Percentiles rank a stretch among this genome's conserved stretches.
phyloP scores from a whole-genome alignment of 1,140 invertebrate genomes.

The Cydia strobilella region DNA sequence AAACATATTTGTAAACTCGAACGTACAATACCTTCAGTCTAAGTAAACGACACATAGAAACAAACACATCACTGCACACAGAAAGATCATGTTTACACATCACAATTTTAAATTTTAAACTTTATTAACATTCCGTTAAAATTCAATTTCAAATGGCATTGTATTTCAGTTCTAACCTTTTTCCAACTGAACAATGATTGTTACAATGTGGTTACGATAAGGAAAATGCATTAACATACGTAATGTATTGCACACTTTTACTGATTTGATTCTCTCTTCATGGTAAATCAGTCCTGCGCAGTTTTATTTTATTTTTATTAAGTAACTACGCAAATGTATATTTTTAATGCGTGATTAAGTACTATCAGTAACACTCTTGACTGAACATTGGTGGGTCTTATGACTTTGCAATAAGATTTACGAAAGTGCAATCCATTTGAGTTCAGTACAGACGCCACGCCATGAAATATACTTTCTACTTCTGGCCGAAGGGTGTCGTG shows the following conservation, averaged over 20 bases:
- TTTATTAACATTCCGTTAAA: not conserved
- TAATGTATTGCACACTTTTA: not conserved
- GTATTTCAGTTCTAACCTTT: not conserved
- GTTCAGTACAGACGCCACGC: too few species aligned
- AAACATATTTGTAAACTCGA: too few species aligned
- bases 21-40: not conserved
- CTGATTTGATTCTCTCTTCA: not conserved
- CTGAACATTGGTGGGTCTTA: too few species aligned
- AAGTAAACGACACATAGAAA: not conserved
- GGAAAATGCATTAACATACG: not conserved
- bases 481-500: too few species aligned
- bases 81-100: not conserved
- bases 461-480: too few species aligned
- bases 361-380: too few species aligned
- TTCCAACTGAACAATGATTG: not conserved
- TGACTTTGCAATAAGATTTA: too few species aligned
- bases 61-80: not conserved
- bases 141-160: not conserved
- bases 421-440: too few species aligned
- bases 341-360: too few species aligned
- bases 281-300: not conserved
- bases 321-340: too few species aligned
- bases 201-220: not conserved
- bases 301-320: too few species aligned
- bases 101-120: not conserved